Conservation (phyloP, 2,797 vertebrate genomes). For the Rhinophrynus dorsalis region DNA sequence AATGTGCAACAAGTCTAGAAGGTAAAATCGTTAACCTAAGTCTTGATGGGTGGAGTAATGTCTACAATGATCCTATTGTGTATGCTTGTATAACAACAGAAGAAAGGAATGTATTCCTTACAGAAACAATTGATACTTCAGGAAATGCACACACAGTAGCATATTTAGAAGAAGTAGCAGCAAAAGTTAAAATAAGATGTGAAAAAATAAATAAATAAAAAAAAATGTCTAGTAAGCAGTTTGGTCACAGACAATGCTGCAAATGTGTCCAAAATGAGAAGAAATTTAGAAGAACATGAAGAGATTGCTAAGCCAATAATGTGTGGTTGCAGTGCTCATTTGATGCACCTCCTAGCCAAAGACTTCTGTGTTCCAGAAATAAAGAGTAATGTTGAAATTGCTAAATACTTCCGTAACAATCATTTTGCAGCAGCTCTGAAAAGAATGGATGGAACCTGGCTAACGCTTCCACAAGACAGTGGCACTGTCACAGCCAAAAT, state of each 20-base stretch:
- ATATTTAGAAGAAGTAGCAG: slow-evolving; percentile 17
- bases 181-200: slow-evolving; percentile 5
- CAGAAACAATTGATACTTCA: slow-evolving; percentile 22
- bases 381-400: slow-evolving; percentile 6
- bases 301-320: slow-evolving; percentile 12
- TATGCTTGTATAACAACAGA: slow-evolving; percentile 17
- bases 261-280: slow-evolving; percentile 23
- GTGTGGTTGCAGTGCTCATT: slow-evolving; percentile 16
- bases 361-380: not conserved
- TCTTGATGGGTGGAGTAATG: slow-evolving; percentile 21
- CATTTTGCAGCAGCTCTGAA: slow-evolving; percentile 3
- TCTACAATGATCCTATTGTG: slow-evolving; percentile 31
- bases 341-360: not conserved
- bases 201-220: slow-evolving; percentile 22
- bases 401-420: not conserved
- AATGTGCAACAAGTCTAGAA: slow-evolving; percentile 20
- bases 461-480: too few species aligned
- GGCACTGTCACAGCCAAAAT: too few species aligned
- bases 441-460: not conserved
- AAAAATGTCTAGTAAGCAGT: slow-evolving; percentile 23
- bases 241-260: slow-evolving; percentile 29
- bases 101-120: slow-evolving; percentile 16
- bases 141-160: slow-evolving; percentile 29
- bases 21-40: slow-evolving; percentile 20
- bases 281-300: slow-evolving; percentile 26